A percentile compares a stretch with the other conserved stretches of the same genome.
phyloP scores from a whole-genome alignment of 2,888 invertebrate species.

The Ditula angustiorana region DNA sequence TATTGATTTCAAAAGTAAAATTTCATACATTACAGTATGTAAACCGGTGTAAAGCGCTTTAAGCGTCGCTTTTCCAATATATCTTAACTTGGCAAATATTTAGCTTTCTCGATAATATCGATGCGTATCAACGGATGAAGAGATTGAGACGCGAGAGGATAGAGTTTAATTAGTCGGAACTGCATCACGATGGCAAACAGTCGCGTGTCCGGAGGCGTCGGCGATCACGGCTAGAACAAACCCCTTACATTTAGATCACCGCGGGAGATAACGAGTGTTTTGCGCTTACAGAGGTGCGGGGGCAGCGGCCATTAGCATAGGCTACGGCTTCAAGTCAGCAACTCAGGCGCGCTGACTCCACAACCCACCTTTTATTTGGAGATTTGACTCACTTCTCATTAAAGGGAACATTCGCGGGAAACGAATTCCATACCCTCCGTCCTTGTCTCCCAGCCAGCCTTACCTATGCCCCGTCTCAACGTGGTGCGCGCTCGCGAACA shows the following conservation, averaged over 20 bases:
- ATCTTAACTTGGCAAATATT: neutral
- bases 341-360: conserved; percentile 64
- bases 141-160: neutral
- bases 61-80: neutral
- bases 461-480: conserved; percentile 55
- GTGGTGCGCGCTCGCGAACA: conserved; percentile 52
- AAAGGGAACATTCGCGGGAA: conserved; percentile 65
- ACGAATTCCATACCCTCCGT: conserved; percentile 62
- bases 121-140: conserved; percentile 5
- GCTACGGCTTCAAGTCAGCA: conserved; percentile 63
- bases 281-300: conserved; percentile 43
- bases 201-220: conserved; percentile 68
- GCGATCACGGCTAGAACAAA: conserved; percentile 60
- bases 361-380: conserved; percentile 79
- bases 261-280: conserved; percentile 69
- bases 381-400: conserved; percentile 76
- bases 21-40: neutral
- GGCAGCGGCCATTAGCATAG: conserved; percentile 64
- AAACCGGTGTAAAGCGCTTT: neutral
- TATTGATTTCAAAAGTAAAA: neutral
- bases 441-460: conserved; percentile 55
- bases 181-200: conserved; percentile 57
- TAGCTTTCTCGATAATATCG: neutral
- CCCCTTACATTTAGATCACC: conserved; percentile 74
- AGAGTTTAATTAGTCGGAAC: conserved; percentile 22